phyloP scores from a whole-genome alignment of 2,797 vertebrate species.

The Chrysocyon brachyurus region DNA sequence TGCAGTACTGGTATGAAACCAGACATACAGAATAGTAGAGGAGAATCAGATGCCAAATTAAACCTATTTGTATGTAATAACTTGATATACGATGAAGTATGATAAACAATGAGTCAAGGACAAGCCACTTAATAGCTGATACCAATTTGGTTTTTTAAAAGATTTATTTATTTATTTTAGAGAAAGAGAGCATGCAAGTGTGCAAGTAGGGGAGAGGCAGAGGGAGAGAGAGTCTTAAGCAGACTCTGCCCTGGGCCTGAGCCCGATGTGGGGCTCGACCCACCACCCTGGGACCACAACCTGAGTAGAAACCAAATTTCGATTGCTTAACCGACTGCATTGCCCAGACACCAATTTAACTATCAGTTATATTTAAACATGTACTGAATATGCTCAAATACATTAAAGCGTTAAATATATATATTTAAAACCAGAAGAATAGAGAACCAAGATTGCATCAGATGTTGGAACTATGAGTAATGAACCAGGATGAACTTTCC shows the following conservation, averaged over 20 bases:
- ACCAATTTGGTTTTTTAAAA: not conserved
- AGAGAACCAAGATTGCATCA: conserved; percentile 35
- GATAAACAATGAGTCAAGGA: not conserved
- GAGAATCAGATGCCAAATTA: not conserved
- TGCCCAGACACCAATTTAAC: not conserved
- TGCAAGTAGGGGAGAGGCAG: not conserved
- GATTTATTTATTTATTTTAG: not conserved
- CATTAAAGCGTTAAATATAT: conserved; percentile 6
- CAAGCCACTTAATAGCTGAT: not conserved
- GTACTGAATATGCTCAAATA: not conserved
- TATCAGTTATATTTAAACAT: not conserved
- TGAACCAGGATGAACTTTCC: conserved; percentile 38
- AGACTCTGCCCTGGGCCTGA: not conserved
- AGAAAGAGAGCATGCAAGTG: not conserved
- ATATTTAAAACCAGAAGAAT: conserved; percentile 7
- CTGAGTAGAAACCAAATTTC: not conserved
- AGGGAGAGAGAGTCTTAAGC: not conserved
- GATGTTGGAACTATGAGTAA: conserved; percentile 31
- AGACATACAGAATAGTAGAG: not conserved
- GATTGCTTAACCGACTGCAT: not conserved
- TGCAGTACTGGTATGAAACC: not conserved
- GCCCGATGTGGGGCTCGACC: not conserved
- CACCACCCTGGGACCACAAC: not conserved
- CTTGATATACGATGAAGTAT: not conserved
- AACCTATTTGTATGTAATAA: not conserved